Evolutionary conservation across 2,797 vertebrate genomes (phyloP), one percentile per base, ranked within the genome.

Genomic region (Morus bassanus): DNA sequence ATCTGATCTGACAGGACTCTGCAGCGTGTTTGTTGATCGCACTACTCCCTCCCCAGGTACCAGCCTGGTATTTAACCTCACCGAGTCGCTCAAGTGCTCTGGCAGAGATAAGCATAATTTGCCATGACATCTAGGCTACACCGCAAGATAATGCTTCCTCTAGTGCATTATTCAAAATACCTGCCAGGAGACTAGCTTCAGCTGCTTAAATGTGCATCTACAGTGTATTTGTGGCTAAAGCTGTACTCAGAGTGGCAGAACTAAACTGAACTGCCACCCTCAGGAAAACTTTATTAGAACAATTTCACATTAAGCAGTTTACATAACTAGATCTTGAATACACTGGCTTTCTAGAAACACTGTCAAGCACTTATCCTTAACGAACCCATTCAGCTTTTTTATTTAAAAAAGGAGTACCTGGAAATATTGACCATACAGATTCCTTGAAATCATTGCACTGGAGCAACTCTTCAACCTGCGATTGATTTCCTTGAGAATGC

Each of bases 191-290:
- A 74, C n/a, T 13, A 45, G 18, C 30, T 85, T 88, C 5, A 14
- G 53, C 57, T 75, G 76, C 92, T 83, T 74, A 69, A 80, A 83
- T 59, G 39, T 9, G 1, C 64, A 73, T 39, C 73, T 77, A 50
- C 54, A 78, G 63, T 45, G 48, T n/a, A 53, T 77, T 76, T 89
- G 45, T 74, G 67, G 74, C 85, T 91, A 79, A 82, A 74, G 80
- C 33, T 70, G 61, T 37, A 87, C 45, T 64, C 75, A 37, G 56
- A 85, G 41, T 33, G 9, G 56, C 81, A 90, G 81, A 93, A 77
- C 57, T 61, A 93, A 95, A 78, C 60, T 25, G 72, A 95, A 91
- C 65, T 85, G 84, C 88, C 84, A 88, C 88, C 74, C 81, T 94
- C 89, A 88, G 92, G 92, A 92, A 88, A 91, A 61, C 50, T 61